Base-by-base conservation (phyloP, 2,888 invertebrate species). In the Bombylius major region DNA sequence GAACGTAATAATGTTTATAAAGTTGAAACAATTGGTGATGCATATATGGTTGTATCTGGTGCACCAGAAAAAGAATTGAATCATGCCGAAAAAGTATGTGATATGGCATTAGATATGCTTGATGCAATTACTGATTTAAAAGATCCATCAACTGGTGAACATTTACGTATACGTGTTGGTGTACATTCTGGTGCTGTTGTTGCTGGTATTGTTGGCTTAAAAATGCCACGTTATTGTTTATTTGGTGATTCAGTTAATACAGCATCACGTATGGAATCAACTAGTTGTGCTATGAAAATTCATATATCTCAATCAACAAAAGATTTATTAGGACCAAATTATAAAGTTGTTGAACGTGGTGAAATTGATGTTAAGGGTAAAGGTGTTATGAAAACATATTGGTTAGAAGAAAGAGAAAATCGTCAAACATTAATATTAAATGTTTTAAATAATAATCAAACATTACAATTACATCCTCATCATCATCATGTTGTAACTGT, bases 1-100 rank as follows among this genome's bases (percentile, higher is more conserved):
- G 96, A 96, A 70, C 79, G 87, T 62, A 95, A 97, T 75, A 80
- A 84, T 49, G 95, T 97, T 6, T 97, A 96, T 70, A 98, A 98
- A 83, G 97, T 96, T 46, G 97, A 97, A 76, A 97, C 97, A 0
- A 96, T 97, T 63, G 96, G 97, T 0, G 97, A 98, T 69, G 97
- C 97, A 0, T 98, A 97, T 71, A 96, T 98, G 96, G 93, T 96
- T 1, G 97, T 96, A 1, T 89, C 93, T 1, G 97, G 97, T 0
- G 95, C 95, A 0, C 96, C 96, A 0, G 89, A 89, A 63, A 87
- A 88, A 65, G 91, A 92, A 67, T 79, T 80, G 53, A 89, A 91
- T 68, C 97, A 98, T 69, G 94, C 95, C 0, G 88, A 92, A 70
- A 83, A 89, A 65, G 89, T 93, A 7, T 93, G 92, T 69, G 89